phyloP scores from a whole-genome alignment of 2,113 vertebrate genomes.

The Lophochroa leadbeateri region DNA sequence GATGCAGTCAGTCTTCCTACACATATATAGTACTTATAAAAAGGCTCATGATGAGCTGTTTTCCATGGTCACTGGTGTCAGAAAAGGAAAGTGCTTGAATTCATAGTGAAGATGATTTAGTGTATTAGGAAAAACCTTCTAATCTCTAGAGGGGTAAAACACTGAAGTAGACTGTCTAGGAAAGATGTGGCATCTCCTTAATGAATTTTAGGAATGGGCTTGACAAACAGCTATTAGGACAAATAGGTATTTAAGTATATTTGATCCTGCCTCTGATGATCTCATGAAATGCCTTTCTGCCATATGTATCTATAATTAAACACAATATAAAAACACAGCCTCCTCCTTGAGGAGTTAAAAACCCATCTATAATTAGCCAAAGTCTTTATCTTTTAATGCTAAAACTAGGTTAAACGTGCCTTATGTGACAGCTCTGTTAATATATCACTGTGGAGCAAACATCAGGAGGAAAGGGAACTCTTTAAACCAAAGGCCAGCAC shows the following conservation, averaged over 20 bases:
- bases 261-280: background rate
- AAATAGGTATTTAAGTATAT: background rate
- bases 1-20: background rate
- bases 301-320: background rate
- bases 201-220: background rate
- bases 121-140: background rate
- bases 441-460: background rate
- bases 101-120: background rate
- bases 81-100: background rate
- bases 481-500: slow-evolving; percentile 18
- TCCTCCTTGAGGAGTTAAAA: slow-evolving; percentile 28
- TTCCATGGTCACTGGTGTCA: background rate
- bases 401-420: slow-evolving; percentile 44
- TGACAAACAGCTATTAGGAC: background rate
- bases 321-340: background rate
- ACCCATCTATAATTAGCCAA: slow-evolving; percentile 5
- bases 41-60: background rate
- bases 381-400: slow-evolving; percentile 10
- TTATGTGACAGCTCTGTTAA: slow-evolving; percentile 24
- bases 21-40: background rate
- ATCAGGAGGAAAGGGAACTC: slow-evolving; percentile 20
- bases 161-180: background rate
- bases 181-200: background rate
- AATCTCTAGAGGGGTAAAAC: background rate
- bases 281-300: background rate